These are phyloP conservation scores for Alectura lathami DNA, from an alignment of 2,113 vertebrate genomes.

Conservation along the genomic window DNA sequence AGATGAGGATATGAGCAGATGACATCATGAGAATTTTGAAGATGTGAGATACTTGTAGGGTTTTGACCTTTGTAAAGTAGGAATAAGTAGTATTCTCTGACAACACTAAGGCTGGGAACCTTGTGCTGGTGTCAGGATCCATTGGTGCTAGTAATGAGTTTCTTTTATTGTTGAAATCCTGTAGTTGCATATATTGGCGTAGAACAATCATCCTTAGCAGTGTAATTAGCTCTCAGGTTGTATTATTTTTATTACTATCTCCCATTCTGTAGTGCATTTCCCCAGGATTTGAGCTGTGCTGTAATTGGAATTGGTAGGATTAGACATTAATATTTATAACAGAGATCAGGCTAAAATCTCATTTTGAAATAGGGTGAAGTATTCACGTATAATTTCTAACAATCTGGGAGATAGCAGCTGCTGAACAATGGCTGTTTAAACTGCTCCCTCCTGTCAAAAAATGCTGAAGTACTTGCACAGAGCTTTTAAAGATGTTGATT, in stretches of 20 bases:
- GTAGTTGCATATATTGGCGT: not conserved
- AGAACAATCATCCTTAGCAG: not conserved
- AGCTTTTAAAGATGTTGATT: not conserved
- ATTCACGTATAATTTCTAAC: not conserved
- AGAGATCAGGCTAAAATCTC: slow-evolving; percentile 2
- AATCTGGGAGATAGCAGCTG: not conserved
- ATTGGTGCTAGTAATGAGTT: not conserved
- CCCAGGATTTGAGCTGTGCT: not conserved
- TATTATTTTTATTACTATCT: not conserved
- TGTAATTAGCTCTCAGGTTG: not conserved
- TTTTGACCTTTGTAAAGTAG: not conserved
- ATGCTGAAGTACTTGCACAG: not conserved
- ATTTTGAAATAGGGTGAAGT: not conserved
- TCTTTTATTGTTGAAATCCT: not conserved
- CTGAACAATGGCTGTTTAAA: not conserved
- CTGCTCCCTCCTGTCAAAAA: not conserved
- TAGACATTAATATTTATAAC: not conserved
- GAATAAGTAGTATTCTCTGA: not conserved
- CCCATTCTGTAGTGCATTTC: not conserved
- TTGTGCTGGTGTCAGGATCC: not conserved
- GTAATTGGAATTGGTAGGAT: slow-evolving; percentile 26
- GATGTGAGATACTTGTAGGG: not conserved
- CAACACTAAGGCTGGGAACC: not conserved
- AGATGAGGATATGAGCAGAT: not conserved
- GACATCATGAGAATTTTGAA: not conserved